Evolutionary conservation across 1,140 invertebrate genomes (phyloP), one percentile per base, ranked within the genome.

Genomic region (Gonatopus flavifemur): DNA sequence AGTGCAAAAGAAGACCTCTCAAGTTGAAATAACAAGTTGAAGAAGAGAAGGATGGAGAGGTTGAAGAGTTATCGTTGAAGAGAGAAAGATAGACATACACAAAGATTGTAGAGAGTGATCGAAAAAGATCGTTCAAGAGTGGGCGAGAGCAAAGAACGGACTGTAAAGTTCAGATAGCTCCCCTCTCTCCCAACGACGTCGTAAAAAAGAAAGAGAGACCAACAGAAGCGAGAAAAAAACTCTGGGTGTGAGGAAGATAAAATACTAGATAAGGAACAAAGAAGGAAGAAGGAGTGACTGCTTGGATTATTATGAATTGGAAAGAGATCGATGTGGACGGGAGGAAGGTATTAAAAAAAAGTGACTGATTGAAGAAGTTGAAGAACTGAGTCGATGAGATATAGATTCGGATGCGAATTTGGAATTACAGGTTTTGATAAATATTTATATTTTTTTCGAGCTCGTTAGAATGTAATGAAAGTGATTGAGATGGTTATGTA

Each of bases 341-440:
- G n/a, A n/a, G n/a, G n/a, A n/a, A n/a, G n/a, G n/a, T n/a, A n/a
- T n/a, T n/a, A n/a, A n/a, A n/a, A n/a, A n/a, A n/a, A n/a, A 60
- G 47, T 59, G 58, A 55, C 57, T 55, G 46, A 60, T 60, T 55
- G 58, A 59, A 59, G 57, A 46, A 60, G 57, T 47, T 52, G 58
- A 60, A 52, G 43, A 48, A 55, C n/a, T n/a, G n/a, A 59, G 43
- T 38, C 55, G 9, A 5, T n/a, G n/a, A n/a, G n/a, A n/a, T n/a
- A n/a, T n/a, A n/a, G n/a, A n/a, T n/a, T n/a, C n/a, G n/a, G n/a
- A n/a, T n/a, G n/a, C n/a, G n/a, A n/a, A n/a, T n/a, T n/a, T n/a
- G n/a, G n/a, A n/a, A n/a, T n/a, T n/a, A n/a, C n/a, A n/a, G n/a
- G n/a, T n/a, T n/a, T n/a, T n/a, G n/a, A n/a, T n/a, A n/a, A n/a